Evolutionary conservation across 2,888 invertebrate genomes (phyloP), one percentile per base, ranked within the genome.

Genomic region (Sphecodes monilicornis): DNA sequence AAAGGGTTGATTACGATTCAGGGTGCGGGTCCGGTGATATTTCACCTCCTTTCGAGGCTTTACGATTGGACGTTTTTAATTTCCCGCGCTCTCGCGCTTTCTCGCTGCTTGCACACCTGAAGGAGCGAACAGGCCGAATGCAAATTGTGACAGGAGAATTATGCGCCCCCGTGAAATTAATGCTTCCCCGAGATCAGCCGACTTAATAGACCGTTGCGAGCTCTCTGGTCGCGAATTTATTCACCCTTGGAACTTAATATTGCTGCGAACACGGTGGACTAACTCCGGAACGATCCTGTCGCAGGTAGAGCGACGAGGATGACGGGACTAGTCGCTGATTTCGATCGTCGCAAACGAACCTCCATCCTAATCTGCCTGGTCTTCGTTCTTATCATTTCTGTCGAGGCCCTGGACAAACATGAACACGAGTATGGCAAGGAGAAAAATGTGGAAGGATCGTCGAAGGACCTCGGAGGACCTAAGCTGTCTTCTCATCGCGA

Each of bases 21-120:
- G 92, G 89, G 90, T 88, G 92, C 90, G 88, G 84, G 89, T 78
- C 83, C 78, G 88, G 85, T 89, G 89, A 93, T 94, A 94, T 91
- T 94, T 94, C 90, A 94, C 91, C 88, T 88, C 90, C 91, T 91
- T 92, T 92, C 92, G 88, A 90, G 91, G 80, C 92, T 94, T 94
- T 94, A 94, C 92, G 93, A 93, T 93, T 93, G 91, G 93, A 93
- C 94, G 93, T 94, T 94, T 94, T 94, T 94, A 94, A 94, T 94
- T 94, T 94, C 92, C 94, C 93, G 82, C 83, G 85, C 32, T 64
- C 64, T 18, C 64, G 64, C 57, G n/a, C 57, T 11, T 26, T 18
- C 22, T 18, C 60, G 60, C 60, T 18, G 64, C 82, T 77, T 16
- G 46, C 73, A n/a, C 85, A 88, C 86, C 85, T 81, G 74, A 88